Evolutionary conservation across 2,113 vertebrate genomes (phyloP), one percentile per base, ranked within the genome.

Genomic region (Indri indri): DNA sequence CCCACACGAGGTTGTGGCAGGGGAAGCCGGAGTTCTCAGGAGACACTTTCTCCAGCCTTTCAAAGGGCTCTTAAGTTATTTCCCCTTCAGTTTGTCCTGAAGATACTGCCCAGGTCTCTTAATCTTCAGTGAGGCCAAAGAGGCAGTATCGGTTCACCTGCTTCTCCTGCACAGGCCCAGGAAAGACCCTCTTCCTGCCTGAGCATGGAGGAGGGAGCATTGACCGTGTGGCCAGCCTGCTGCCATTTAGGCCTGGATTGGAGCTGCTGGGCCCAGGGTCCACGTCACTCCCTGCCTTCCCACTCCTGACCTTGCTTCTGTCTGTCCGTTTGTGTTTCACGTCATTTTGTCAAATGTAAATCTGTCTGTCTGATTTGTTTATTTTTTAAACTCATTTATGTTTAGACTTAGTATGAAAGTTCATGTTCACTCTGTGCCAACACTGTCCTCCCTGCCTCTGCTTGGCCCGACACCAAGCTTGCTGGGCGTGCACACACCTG

Each of bases 391-490:
- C 34, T 97, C 97, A 96, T 97, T 86, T 97, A 59, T 84, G 97
- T 97, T 83, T 87, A 95, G 96, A 91, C 95, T 96, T 88, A 25
- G 63, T 42, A 91, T 98, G 98, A 97, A 86, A 99, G 99, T 99
- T 99, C 99, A 99, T 99, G 99, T 99, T 99, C 99, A 96, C 98
- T 98, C 98, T 98, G 98, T 98, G 99, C 99, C 99, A 63, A 98
- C 99, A 98, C 99, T 97, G 90, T 98, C 98, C 98, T 97, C 98
- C 98, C 85, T 66, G 88, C 94, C 96, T 94, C 30, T 3, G 98
- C 99, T 98, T 70, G 95, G 91, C 94, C 96, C 94, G 16, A 70
- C 97, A 81, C 94, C 71, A 63, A 88, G 98, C 97, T 96, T 98
- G 97, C 97, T 90, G 90, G 96, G 82, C 70, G 61, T 96, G 95